A percentile compares a stretch with the other conserved stretches of the same genome.
phyloP scores from a whole-genome alignment of 2,797 vertebrate species.

The Poeciliopsis infans region DNA sequence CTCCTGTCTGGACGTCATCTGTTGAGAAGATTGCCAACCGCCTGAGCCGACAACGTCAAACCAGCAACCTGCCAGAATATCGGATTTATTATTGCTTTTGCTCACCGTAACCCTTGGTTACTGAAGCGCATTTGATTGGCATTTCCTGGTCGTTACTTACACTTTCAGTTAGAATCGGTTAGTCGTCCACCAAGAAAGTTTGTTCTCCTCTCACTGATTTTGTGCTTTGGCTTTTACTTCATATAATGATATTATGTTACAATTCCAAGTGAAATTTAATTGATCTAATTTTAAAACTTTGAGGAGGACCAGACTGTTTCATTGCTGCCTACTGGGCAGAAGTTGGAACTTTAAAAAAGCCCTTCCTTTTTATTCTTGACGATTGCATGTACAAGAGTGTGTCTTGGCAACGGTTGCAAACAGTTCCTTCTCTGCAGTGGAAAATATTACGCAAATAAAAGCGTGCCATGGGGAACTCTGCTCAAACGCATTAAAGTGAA shows the following conservation, averaged over 20 bases:
- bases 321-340: neutral
- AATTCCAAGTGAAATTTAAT: neutral
- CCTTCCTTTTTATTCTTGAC: neutral
- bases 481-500: neutral
- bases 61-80: neutral
- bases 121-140: neutral
- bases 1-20: neutral
- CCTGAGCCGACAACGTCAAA: neutral
- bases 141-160: neutral
- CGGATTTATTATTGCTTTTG: neutral
- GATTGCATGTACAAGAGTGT: neutral
- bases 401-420: neutral
- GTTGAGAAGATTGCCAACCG: neutral
- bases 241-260: too few species aligned
- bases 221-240: neutral
- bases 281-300: neutral
- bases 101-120: neutral
- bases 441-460: constrained; percentile 1
- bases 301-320: neutral
- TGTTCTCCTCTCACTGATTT: neutral
- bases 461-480: neutral
- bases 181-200: neutral
- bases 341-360: too few species aligned
- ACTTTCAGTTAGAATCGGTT: neutral
- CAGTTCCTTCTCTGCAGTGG: neutral